Evolutionary conservation across 2,797 vertebrate species (phyloP), one percentile per base, ranked within the genome.

Genomic region (Myotis planiceps): DNA sequence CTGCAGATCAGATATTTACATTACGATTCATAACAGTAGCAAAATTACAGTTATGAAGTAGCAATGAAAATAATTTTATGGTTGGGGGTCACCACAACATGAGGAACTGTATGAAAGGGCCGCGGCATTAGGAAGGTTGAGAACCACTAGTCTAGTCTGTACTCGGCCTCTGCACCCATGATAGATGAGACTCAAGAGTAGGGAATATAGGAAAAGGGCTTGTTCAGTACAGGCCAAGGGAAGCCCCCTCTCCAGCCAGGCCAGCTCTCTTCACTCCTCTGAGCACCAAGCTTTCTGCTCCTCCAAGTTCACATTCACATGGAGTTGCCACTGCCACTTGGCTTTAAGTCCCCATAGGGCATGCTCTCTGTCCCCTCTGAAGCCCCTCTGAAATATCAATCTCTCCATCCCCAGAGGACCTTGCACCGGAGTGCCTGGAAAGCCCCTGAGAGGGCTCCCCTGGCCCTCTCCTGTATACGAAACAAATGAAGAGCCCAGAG

Each of bases 81-180:
- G 42, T 42, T 42, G 42, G 42, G 9, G 9, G 42, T 42, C 42
- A 42, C 9, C 0, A 10, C 42, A 42, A 42, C 9, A 42, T 42
- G 42, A 42, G 42, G 42, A 42, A 42, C 42, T 42, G 42, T 42
- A 42, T 10, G 0, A 42, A 42, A 12, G 42, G 42, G 42, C 10
- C 42, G 9, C 42, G 42, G 42, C 42, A 42, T 42, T 42, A 10
- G 42, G 42, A 42, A 42, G 42, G 42, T 42, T 42, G 42, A 42
- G 42, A 42, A 42, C 42, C 9, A 42, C 42, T 42, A 1, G 18
- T 75, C 14, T 63, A 1, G 12, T 27, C 74, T 79, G 5, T 6
- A 9, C n/a, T 79, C 1, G 0, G 6, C 1, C 34, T 23, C 19
- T 68, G 9, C 8, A 27, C 27, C 75, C 37, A 7, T 9, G 51